phyloP scores from a whole-genome alignment of 2,113 vertebrate genomes.

The Lanius collurio region DNA sequence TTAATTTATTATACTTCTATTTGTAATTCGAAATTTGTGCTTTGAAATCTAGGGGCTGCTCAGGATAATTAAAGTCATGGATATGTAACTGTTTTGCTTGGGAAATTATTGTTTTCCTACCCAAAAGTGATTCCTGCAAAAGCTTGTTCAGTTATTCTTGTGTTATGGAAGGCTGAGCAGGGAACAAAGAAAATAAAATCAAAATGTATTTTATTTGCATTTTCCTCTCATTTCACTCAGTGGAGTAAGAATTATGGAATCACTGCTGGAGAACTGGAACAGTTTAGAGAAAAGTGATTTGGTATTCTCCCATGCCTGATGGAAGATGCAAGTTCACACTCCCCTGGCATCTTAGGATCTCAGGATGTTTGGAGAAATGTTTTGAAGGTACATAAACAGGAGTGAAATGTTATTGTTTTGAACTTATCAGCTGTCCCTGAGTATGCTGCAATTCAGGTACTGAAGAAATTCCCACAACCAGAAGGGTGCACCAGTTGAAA shows the following conservation, averaged over 20 bases:
- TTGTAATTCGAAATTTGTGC: background rate
- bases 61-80: background rate
- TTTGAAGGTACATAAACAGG: background rate
- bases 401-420: background rate
- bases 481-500: background rate
- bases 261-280: background rate
- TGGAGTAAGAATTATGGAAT: background rate
- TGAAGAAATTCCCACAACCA: background rate
- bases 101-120: background rate
- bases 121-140: background rate
- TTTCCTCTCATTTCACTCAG: background rate
- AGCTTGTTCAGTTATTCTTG: background rate
- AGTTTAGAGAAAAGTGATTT: background rate
- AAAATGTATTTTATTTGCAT: background rate
- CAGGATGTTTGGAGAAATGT: background rate
- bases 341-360: background rate
- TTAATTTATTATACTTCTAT: conserved; percentile 9
- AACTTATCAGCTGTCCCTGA: background rate
- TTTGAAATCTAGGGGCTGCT: background rate
- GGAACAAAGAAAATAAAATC: background rate
- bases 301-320: background rate
- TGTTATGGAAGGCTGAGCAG: background rate
- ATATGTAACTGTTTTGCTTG: background rate
- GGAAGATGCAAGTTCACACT: background rate
- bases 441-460: background rate